Conservation (phyloP, 2,113 vertebrate genomes). For the Himantopus leucocephalus region DNA sequence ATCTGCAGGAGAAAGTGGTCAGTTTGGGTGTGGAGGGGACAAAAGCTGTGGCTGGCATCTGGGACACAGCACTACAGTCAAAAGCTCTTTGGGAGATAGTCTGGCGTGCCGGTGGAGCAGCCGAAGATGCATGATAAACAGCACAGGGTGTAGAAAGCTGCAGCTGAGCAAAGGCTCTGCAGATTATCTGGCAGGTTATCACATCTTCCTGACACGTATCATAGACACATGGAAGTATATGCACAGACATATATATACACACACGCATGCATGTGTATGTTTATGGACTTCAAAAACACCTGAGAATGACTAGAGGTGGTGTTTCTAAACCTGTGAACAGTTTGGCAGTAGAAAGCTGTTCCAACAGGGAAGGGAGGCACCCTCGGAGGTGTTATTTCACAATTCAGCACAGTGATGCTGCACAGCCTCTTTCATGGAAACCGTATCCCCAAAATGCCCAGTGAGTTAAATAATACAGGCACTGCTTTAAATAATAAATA, state of each 20-base stretch:
- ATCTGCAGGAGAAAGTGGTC: neutral
- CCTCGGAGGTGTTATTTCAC: neutral
- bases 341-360: neutral
- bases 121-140: neutral
- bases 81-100: neutral
- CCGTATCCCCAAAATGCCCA: neutral
- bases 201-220: neutral
- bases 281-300: neutral
- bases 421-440: neutral
- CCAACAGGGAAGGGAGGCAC: neutral
- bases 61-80: neutral
- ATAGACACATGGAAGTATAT: neutral
- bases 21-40: neutral
- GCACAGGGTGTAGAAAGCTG: neutral
- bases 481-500: neutral
- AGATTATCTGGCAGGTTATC: neutral
- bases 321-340: neutral
- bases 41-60: neutral
- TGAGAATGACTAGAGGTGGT: neutral
- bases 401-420: neutral
- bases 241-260: neutral
- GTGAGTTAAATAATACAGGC: neutral
- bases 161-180: neutral
- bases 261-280: too few relatives aligned
- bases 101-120: neutral